Base-by-base conservation (phyloP, 2,797 vertebrate genomes). In the Chelonia mydas region DNA sequence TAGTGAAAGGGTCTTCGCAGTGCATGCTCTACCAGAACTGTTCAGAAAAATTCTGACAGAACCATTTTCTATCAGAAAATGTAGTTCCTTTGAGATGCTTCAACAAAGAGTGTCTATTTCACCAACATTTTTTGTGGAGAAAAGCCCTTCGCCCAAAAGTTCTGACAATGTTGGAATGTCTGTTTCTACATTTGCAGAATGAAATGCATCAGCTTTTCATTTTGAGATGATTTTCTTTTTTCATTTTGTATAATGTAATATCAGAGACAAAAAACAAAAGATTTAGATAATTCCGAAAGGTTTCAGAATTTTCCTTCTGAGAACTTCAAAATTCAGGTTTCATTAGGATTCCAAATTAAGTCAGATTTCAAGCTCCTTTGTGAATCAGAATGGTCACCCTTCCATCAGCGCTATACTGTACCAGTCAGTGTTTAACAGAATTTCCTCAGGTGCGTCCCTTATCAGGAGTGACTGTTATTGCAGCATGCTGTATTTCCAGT, bases 61-160 rank as follows among this genome's bases (percentile, higher is more conserved):
- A 65, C 31, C 61, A 33, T 65, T 80, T 88, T 80, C 31, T 11
- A 50, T 27, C 45, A 27, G 61, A 77, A 53, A 65, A 65, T 17
- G 61, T 65, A 65, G 2, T n/a, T 65, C 61, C 61, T n/a, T 61
- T 57, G 57, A 84, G 82, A 84, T 68, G 17, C 28, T 9, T 61
- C 33, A 41, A 1, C 7, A 4, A 31, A 49, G 0, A 41, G 3
- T 59, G 5, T 25, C n/a, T 81, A 61, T 74, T 68, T 78, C 77
- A 41, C 10, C 28, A 77, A 89, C 72, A 77, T 55, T 21, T 87
- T 72, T 53, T 23, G 37, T 51, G 59, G 47, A 89, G 54, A 23
- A 61, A 51, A 79, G n/a, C 0, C 0, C 1, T 5, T 7, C 17
- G 2, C 17, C 17, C 17, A 19, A 68, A 68, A 21, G 17, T 37